Evolutionary conservation across 1,140 invertebrate species (phyloP).

Genomic region (Micrasema minimum): DNA sequence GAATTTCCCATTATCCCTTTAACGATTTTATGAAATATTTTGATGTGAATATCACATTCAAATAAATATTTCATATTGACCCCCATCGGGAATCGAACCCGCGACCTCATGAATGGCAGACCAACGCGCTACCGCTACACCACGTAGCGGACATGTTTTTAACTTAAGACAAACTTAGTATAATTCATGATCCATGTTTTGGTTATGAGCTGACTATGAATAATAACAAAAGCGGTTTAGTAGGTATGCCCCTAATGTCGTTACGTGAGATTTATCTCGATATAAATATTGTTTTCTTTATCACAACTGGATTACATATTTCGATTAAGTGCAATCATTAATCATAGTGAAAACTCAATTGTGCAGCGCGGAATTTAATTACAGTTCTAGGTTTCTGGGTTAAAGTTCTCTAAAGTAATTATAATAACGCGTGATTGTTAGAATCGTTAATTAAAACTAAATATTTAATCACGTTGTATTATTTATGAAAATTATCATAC

Average conservation of each 20-base stretch:
- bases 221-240: too few species aligned
- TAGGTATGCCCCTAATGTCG: background rate
- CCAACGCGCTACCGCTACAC: too few species aligned
- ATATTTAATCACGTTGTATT: conserved; percentile 19
- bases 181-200: too few species aligned
- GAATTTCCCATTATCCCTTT: too few species aligned
- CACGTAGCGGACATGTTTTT: too few species aligned
- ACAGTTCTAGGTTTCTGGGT: conserved; percentile 31
- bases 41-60: too few species aligned
- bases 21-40: too few species aligned
- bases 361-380: conserved; percentile 34
- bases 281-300: conserved; percentile 19
- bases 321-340: conserved; percentile 34
- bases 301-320: conserved; percentile 31
- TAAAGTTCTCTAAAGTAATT: conserved; percentile 38
- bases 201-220: too few species aligned
- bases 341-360: conserved; percentile 38
- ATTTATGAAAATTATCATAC: conserved; percentile 30
- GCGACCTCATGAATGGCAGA: too few species aligned
- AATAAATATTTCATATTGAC: too few species aligned
- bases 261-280: conserved; percentile 23
- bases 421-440: conserved; percentile 19
- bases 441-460: conserved; percentile 34
- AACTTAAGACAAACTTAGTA: too few species aligned
- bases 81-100: too few species aligned